Conservation (phyloP, 1,140 invertebrate species). For the Cepaea nemoralis region DNA sequence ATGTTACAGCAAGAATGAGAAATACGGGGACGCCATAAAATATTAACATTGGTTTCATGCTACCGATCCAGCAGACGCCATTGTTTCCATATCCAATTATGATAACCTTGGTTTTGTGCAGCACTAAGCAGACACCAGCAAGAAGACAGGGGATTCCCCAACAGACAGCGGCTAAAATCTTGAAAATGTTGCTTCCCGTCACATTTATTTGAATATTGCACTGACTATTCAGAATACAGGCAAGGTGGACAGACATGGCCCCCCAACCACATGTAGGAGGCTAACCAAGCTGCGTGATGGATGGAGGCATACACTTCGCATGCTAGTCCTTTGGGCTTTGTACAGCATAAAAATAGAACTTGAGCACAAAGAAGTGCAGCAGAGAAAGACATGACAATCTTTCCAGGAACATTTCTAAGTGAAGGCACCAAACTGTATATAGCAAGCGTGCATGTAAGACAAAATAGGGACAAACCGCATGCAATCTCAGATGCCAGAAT, state of each 20-base stretch:
- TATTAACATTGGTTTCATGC: conserved; percentile 43
- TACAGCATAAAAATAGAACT: conserved; percentile 62
- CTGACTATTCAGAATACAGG: conserved; percentile 75
- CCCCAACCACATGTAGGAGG: conserved; percentile 76
- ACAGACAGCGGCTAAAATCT: not conserved
- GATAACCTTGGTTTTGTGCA: conserved; percentile 15
- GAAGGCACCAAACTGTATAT: conserved; percentile 69
- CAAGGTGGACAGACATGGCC: conserved; percentile 75
- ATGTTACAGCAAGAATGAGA: conserved; percentile 55
- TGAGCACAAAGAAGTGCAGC: conserved; percentile 70
- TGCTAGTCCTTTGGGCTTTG: conserved; percentile 33
- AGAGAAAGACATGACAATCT: conserved; percentile 72
- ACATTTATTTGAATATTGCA: not conserved
- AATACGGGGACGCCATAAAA: conserved; percentile 62
- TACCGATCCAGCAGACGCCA: conserved; percentile 70
- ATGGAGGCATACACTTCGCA: conserved; percentile 66
- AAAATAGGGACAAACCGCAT: conserved; percentile 3
- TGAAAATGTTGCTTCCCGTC: conserved; percentile 4
- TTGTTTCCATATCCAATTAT: not conserved
- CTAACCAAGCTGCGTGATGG: conserved; percentile 73
- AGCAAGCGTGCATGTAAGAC: conserved; percentile 53
- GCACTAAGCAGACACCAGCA: not conserved
- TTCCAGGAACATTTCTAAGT: conserved; percentile 73
- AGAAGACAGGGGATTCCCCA: conserved; percentile 14
- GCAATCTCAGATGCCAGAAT: not conserved